These are phyloP conservation scores for Phrynocephalus versicolor DNA, from an alignment of 2,113 vertebrate genomes.

Conservation along the genomic window DNA sequence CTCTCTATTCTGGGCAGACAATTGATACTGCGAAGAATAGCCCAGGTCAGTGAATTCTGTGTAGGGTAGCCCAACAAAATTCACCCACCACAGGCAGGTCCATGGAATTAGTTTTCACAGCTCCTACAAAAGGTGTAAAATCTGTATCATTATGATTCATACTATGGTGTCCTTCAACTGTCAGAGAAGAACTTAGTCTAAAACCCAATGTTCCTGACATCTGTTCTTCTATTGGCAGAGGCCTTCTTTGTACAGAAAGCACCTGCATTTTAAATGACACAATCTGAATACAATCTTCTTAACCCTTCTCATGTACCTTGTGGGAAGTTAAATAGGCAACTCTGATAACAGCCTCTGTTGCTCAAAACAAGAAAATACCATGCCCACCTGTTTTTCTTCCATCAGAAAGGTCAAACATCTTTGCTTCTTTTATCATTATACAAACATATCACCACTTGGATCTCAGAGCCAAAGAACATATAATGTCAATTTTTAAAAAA, in stretches of 20 bases:
- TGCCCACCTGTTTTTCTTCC: not conserved
- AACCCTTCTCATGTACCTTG: not conserved
- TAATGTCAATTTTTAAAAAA: too few relatives aligned
- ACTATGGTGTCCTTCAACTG: not conserved
- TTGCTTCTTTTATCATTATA: too few relatives aligned
- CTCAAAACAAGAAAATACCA: not conserved
- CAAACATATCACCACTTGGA: too few relatives aligned
- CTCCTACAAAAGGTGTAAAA: not conserved
- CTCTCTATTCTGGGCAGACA: too few relatives aligned
- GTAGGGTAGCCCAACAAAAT: too few relatives aligned
- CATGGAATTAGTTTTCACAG: not conserved
- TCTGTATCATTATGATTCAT: not conserved
- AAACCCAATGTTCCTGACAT: not conserved
- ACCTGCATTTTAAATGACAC: not conserved
- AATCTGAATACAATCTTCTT: not conserved
- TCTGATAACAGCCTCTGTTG: not conserved
- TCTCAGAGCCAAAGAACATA: not conserved
- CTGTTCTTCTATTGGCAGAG: not conserved
- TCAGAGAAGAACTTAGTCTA: not conserved
- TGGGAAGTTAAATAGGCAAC: not conserved
- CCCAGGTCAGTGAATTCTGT: too few relatives aligned
- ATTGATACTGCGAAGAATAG: too few relatives aligned
- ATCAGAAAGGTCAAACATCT: too few relatives aligned
- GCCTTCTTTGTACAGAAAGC: not conserved
- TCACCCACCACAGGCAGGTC: not conserved